Base-by-base conservation (phyloP, 2,888 invertebrate genomes). In the Deilephila porcellus region DNA sequence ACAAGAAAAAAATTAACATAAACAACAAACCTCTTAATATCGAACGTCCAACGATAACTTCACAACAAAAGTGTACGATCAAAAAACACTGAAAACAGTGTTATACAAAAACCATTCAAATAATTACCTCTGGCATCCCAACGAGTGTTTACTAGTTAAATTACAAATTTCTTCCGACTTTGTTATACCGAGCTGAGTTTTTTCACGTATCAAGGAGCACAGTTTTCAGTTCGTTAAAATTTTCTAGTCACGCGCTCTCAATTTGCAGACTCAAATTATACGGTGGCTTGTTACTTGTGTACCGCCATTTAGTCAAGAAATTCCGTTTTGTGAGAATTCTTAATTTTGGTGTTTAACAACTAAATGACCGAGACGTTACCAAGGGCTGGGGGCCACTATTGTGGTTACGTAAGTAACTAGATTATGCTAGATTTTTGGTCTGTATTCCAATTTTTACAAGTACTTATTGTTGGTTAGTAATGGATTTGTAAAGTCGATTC, bases 181-280 rank as follows among this genome's bases (percentile, higher is more conserved):
- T 20, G 37, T 25, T 63, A 59, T 25, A 56, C 11, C 19, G 59
- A 64, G 72, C 64, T 20, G 52, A 72, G 64, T 56, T 64, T 64
- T 64, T 59, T 72, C 59, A 72, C 72, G 32, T 72, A 59, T 67
- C 72, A 72, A 64, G 37, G 63, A 72, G 63, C 63, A 53, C 72
- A 64, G 62, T 76, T 77, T 73, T 77, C 72, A 64, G 62, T 76
- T 77, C 74, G 78, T 81, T 83, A 78, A 78, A 78, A 77, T 77
- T 79, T 81, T 80, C 83, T 74, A 74, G 79, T 82, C 84, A 85
- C 84, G 84, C 76, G 60, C 76, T 75, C 37, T 73, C 81, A 80
- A 81, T 84, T 85, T 84, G 77, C 80, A 76, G 76, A 76, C 75
- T 78, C 76, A 77, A 78, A 79, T 78, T 77, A 74, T 76, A 72